These are phyloP conservation scores for Poeciliopsis presidionis DNA, from an alignment of 2,797 vertebrate species.

Conservation along the genomic window DNA sequence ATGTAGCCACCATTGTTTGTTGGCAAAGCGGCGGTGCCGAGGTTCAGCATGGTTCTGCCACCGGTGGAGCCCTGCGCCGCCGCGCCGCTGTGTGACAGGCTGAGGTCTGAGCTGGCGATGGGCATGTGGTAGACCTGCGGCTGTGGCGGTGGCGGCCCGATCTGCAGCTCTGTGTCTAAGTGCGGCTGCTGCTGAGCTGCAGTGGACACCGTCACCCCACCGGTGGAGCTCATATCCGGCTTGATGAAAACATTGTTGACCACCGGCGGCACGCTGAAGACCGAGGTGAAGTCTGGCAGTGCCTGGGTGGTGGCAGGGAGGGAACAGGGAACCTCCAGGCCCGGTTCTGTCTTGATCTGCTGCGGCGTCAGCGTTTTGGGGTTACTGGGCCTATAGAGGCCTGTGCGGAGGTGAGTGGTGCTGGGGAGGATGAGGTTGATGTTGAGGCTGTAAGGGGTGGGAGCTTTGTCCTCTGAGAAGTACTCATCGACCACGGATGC, in stretches of 20 bases:
- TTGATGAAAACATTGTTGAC: slow-evolving; percentile 90
- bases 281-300: slow-evolving; percentile 91
- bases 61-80: slow-evolving; percentile 53
- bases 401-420: slow-evolving; percentile 88
- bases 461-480: slow-evolving; percentile 86
- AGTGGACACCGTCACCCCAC: neutral
- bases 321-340: slow-evolving; percentile 79
- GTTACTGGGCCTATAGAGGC: slow-evolving; percentile 83
- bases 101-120: slow-evolving; percentile 70
- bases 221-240: slow-evolving; percentile 77
- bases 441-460: slow-evolving; percentile 87
- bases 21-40: slow-evolving; percentile 75
- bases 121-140: slow-evolving; percentile 89
- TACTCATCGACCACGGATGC: slow-evolving; percentile 92
- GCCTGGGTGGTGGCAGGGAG: slow-evolving; percentile 77
- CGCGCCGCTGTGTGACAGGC: slow-evolving; percentile 73
- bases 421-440: slow-evolving; percentile 91
- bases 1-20: slow-evolving; percentile 66
- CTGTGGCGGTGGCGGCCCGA: slow-evolving; percentile 81
- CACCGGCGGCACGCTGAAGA: slow-evolving; percentile 88
- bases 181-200: slow-evolving; percentile 45
- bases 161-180: slow-evolving; percentile 76
- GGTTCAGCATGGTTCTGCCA: slow-evolving; percentile 83
- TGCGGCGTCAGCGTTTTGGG: slow-evolving; percentile 73
- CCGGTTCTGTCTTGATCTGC: slow-evolving; percentile 88